Conservation (phyloP, 2,113 vertebrate genomes). For the Pao palembangensis region DNA sequence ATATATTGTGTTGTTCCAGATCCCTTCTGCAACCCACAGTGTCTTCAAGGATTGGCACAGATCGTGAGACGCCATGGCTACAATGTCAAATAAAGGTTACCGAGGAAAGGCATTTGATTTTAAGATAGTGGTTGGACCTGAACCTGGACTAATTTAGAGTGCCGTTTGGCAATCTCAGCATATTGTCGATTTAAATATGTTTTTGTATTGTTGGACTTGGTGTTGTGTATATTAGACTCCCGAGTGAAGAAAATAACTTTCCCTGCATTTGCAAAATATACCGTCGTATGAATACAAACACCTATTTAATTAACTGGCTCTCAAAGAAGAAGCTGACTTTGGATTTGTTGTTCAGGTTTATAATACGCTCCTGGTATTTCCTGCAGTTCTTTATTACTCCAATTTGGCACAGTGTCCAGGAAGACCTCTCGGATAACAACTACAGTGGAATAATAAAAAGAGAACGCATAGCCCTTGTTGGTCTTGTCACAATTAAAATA, state of each 20-base stretch:
- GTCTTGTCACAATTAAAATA: conserved; percentile 33
- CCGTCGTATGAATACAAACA: conserved; percentile 13
- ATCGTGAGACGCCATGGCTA: too few relatives aligned
- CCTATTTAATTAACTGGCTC: conserved; percentile 27
- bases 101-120: too few relatives aligned
- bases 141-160: too few relatives aligned
- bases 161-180: neutral
- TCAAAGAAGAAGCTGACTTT: conserved; percentile 11
- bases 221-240: neutral
- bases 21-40: too few relatives aligned
- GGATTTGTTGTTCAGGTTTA: neutral
- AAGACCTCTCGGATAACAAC: conserved; percentile 37
- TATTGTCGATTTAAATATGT: neutral
- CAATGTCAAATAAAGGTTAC: too few relatives aligned
- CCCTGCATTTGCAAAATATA: conserved; percentile 1
- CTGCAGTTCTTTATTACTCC: conserved; percentile 15
- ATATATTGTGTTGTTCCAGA: too few relatives aligned
- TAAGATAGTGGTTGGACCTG: too few relatives aligned
- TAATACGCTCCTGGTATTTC: conserved; percentile 20
- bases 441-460: conserved; percentile 47
- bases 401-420: conserved; percentile 33
- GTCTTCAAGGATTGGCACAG: too few relatives aligned
- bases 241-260: neutral
- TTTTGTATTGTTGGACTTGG: neutral
- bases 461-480: conserved; percentile 21